These are phyloP conservation scores for Aldabrachelys gigantea DNA, from an alignment of 2,113 vertebrate genomes.

Conservation along the genomic window DNA sequence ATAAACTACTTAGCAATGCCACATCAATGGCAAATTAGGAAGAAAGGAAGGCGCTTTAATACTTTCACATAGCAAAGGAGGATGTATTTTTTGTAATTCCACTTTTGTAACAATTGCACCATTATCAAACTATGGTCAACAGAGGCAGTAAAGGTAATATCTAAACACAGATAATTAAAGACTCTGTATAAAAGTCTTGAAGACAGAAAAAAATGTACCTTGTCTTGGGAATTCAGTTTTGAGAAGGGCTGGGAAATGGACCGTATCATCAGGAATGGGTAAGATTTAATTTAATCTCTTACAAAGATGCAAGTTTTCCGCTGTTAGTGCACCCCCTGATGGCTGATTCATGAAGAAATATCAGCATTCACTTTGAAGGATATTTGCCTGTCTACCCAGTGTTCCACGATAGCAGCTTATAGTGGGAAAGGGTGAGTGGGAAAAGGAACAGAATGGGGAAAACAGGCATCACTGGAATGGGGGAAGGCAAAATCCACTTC, in stretches of 20 bases:
- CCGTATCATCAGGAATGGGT: not conserved
- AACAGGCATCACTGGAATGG: not conserved
- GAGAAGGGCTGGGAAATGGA: not conserved
- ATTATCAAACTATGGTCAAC: constrained; percentile 8
- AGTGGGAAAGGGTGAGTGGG: not conserved
- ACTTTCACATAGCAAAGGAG: constrained; percentile 41
- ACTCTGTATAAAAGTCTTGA: not conserved
- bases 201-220: not conserved
- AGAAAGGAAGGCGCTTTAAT: constrained; percentile 55
- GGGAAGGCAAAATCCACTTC: not conserved
- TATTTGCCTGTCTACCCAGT: accelerated
- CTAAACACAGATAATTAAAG: not conserved
- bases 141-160: not conserved
- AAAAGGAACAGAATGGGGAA: not conserved
- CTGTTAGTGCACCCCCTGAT: constrained; percentile 18
- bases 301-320: not conserved
- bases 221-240: constrained; percentile 1
- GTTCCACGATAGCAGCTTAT: not conserved
- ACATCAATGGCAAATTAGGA: constrained; percentile 68
- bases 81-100: constrained; percentile 50
- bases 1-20: constrained; percentile 68
- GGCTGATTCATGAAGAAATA: accelerated
- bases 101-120: constrained; percentile 43
- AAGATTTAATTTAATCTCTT: not conserved
- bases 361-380: not conserved